These are phyloP conservation scores for Phyllopteryx taeniolatus DNA, from an alignment of 2,113 vertebrate species.

Conservation along the genomic window DNA sequence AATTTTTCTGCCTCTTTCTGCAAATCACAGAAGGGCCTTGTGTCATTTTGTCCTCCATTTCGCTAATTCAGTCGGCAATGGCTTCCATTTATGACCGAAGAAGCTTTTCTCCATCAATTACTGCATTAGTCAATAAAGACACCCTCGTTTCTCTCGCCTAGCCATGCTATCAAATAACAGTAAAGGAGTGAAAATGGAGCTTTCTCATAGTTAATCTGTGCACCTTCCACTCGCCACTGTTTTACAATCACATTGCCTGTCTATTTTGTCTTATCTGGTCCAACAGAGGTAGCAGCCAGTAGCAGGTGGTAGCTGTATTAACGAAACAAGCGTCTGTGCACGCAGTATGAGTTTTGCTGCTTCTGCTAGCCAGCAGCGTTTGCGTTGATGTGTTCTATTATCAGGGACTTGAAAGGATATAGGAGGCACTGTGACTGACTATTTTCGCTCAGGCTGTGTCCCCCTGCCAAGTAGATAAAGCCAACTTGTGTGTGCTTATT, in stretches of 20 bases:
- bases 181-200: slow-evolving; percentile 62
- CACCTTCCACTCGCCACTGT: slow-evolving; percentile 51
- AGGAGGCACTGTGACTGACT: slow-evolving; percentile 43
- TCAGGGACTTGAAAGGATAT: slow-evolving; percentile 53
- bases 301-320: slow-evolving; percentile 63
- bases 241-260: slow-evolving; percentile 47
- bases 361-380: slow-evolving; percentile 26
- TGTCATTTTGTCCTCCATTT: slow-evolving; percentile 65
- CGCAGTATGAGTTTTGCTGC: slow-evolving; percentile 35
- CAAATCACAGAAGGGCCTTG: slow-evolving; percentile 56
- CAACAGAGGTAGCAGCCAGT: slow-evolving; percentile 49
- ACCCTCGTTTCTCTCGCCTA: slow-evolving; percentile 21
- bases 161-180: slow-evolving; percentile 32
- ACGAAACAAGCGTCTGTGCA: slow-evolving; percentile 52
- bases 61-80: slow-evolving; percentile 69
- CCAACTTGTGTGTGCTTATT: slow-evolving; percentile 58
- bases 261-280: slow-evolving; percentile 56
- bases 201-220: slow-evolving; percentile 43
- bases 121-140: slow-evolving; percentile 65
- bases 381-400: slow-evolving; percentile 50
- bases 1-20: slow-evolving; percentile 42
- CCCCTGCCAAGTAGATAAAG: slow-evolving; percentile 65
- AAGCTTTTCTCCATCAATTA: slow-evolving; percentile 69
- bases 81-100: slow-evolving; percentile 66
- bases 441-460: slow-evolving; percentile 48